Evolutionary conservation across 2,797 vertebrate genomes (phyloP).

Genomic region (Halcyon badia): DNA sequence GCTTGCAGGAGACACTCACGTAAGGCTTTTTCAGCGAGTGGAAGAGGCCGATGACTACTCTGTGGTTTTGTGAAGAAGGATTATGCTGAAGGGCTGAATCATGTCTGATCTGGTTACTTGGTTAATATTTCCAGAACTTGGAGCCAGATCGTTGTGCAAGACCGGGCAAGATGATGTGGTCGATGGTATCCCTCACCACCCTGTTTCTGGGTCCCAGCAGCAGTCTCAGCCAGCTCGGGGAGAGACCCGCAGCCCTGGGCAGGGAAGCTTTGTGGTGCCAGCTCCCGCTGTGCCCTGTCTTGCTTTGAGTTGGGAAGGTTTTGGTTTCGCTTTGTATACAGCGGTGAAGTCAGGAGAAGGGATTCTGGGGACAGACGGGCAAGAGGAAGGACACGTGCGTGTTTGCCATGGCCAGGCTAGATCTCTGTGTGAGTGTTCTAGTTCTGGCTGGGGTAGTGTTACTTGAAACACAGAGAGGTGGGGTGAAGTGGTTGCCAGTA

Average conservation of each 20-base stretch:
- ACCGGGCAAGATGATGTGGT: slow-evolving; percentile 23
- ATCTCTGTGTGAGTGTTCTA: fast-evolving
- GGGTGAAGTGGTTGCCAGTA: background rate
- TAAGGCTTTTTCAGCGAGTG: slow-evolving; percentile 8
- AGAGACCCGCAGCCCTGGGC: fast-evolving
- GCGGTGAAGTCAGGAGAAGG: background rate
- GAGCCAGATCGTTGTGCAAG: slow-evolving; percentile 69
- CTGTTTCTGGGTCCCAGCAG: background rate
- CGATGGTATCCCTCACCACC: slow-evolving; percentile 28
- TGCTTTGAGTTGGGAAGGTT: background rate
- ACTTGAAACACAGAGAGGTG: fast-evolving
- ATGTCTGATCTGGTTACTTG: slow-evolving; percentile 70
- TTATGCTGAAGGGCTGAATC: slow-evolving; percentile 68
- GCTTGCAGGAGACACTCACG: slow-evolving; percentile 31
- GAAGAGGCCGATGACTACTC: slow-evolving; percentile 20
- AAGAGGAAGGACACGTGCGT: fast-evolving
- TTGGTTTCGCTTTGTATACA: fast-evolving
- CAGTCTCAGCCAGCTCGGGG: background rate
- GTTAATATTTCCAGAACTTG: slow-evolving; percentile 61
- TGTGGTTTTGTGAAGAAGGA: slow-evolving; percentile 66
- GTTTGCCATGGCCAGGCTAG: background rate
- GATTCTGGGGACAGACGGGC: background rate
- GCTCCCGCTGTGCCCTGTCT: fast-evolving
- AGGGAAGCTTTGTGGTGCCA: background rate
- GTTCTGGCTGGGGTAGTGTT: background rate